phyloP scores from a whole-genome alignment of 2,888 invertebrate species.

The Polyommatus icarus region DNA sequence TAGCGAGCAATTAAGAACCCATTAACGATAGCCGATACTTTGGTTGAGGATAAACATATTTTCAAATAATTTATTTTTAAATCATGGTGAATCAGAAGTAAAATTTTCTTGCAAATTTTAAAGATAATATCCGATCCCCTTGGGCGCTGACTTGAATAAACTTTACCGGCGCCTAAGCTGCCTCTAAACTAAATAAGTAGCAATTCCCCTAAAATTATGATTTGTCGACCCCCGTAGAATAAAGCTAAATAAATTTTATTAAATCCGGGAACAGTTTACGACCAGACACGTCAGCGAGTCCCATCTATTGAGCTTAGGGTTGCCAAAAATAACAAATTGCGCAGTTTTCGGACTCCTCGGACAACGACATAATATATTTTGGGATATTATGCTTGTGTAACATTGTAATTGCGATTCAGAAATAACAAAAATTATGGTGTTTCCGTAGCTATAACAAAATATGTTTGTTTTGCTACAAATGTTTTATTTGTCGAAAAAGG shows the following conservation, averaged over 20 bases:
- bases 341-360: not conserved
- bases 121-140: conserved; percentile 45
- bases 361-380: not conserved
- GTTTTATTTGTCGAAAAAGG: not conserved
- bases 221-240: conserved; percentile 72
- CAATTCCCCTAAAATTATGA: conserved; percentile 73
- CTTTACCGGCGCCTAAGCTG: conserved; percentile 72
- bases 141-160: conserved; percentile 64
- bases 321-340: conserved; percentile 32
- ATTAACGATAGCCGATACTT: conserved; percentile 59
- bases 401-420: not conserved
- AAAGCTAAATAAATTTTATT: conserved; percentile 76
- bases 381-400: not conserved
- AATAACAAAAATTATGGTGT: too few species aligned
- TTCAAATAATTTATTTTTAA: not conserved
- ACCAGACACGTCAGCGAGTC: conserved; percentile 67
- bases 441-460: not conserved
- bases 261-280: conserved; percentile 75
- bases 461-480: not conserved
- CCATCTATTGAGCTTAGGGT: conserved; percentile 48
- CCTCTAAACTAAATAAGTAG: conserved; percentile 73
- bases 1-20: conserved; percentile 69
- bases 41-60: not conserved
- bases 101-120: conserved; percentile 17
- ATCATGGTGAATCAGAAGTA: not conserved